Evolutionary conservation across 2,797 vertebrate genomes (phyloP).

Genomic region (Spizella passerina): DNA sequence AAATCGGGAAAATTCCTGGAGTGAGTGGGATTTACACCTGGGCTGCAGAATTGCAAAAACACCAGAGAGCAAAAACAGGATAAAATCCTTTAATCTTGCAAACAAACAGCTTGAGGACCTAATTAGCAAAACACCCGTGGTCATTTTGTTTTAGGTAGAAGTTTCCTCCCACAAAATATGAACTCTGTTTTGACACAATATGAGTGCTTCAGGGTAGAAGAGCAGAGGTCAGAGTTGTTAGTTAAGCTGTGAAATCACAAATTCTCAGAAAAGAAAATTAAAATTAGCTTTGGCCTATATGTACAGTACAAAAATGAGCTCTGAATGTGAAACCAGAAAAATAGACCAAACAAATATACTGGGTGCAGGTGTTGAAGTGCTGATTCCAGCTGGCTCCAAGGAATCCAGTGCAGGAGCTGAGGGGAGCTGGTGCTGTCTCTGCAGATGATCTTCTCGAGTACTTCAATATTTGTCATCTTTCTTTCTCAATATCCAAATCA

Average conservation of each 20-base stretch:
- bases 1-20: neutral
- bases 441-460: neutral
- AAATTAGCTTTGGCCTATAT: accelerated
- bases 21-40: neutral
- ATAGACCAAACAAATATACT: accelerated
- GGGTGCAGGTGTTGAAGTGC: neutral
- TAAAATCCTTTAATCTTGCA: neutral
- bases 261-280: neutral
- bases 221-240: neutral
- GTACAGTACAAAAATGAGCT: neutral
- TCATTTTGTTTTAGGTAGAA: neutral
- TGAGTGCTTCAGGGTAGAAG: accelerated
- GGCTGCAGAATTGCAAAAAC: neutral
- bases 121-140: neutral
- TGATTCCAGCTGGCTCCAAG: neutral
- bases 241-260: neutral
- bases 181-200: neutral
- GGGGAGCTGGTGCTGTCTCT: neutral
- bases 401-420: neutral
- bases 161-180: neutral
- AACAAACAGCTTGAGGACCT: neutral
- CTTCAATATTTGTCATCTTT: neutral
- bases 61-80: neutral
- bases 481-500: neutral
- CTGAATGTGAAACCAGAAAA: neutral